Percentiles rank a stretch among this genome's conserved stretches.
phyloP scores from a whole-genome alignment of 2,113 vertebrate genomes.

The Anguilla rostrata region DNA sequence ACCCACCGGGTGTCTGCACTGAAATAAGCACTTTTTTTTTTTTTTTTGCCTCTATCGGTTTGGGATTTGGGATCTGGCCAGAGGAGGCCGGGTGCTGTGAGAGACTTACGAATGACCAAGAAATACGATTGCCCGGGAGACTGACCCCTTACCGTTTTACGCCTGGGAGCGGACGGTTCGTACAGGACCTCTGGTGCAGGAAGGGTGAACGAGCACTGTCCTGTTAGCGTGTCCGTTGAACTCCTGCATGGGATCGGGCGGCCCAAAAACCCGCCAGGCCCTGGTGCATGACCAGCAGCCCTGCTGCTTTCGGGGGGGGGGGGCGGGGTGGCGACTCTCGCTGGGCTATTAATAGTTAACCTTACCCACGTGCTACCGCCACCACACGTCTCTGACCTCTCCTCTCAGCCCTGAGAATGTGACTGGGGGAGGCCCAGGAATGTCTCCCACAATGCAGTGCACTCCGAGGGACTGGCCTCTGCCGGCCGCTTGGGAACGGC shows the following conservation, averaged over 20 bases:
- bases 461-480: neutral
- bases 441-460: neutral
- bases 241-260: no score
- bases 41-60: no score
- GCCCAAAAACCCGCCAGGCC: neutral
- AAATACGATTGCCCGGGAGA: no score
- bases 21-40: no score
- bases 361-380: neutral
- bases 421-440: neutral
- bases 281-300: neutral
- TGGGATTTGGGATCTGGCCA: no score
- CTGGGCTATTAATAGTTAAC: neutral
- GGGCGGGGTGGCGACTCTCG: neutral
- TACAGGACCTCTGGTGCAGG: no score
- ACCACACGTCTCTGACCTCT: neutral
- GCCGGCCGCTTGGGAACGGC: neutral
- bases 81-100: no score
- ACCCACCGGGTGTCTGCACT: no score
- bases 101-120: no score
- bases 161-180: no score
- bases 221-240: neutral
- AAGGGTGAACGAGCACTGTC: neutral
- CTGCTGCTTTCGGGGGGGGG: neutral
- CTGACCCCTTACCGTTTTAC: no score
- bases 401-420: neutral